Evolutionary conservation across 1,140 invertebrate species (phyloP).

Genomic region (Varroa destructor): DNA sequence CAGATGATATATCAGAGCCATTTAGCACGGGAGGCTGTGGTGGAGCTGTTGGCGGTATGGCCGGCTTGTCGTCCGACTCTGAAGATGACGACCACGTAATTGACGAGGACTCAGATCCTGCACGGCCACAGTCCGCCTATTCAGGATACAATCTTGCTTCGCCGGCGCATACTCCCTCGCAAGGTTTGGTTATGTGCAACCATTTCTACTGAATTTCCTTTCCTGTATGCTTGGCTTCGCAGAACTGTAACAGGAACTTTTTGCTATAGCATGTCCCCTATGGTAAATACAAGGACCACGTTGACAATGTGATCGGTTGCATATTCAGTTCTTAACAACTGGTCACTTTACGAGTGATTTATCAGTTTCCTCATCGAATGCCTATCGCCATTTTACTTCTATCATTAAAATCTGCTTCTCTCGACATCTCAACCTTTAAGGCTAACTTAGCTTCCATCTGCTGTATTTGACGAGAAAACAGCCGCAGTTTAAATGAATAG

Average conservation of each 20-base stretch:
- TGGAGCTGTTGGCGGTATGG: not conserved
- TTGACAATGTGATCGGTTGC: too few species aligned
- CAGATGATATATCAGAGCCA: conserved; percentile 21
- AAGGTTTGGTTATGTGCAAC: not conserved
- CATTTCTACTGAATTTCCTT: not conserved
- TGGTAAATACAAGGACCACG: not conserved
- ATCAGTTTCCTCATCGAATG: too few species aligned
- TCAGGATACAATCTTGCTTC: conserved; percentile 27
- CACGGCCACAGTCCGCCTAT: conserved; percentile 16
- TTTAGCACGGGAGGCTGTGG: conserved; percentile 18
- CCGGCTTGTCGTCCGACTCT: conserved; percentile 10
- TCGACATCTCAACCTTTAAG: too few species aligned
- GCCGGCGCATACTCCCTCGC: conserved; percentile 17
- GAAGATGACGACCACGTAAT: conserved; percentile 24
- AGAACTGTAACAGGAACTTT: not conserved
- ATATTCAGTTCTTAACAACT: too few species aligned
- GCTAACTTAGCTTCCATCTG: too few species aligned
- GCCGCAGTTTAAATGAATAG: too few species aligned
- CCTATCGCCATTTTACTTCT: too few species aligned
- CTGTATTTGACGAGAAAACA: too few species aligned
- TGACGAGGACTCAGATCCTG: conserved; percentile 24
- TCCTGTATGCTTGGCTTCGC: not conserved
- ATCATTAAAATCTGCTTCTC: too few species aligned
- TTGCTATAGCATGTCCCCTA: not conserved
- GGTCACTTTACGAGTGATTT: too few species aligned